Conservation (phyloP, 2,888 invertebrate genomes). For the Lysandra bellargus region DNA sequence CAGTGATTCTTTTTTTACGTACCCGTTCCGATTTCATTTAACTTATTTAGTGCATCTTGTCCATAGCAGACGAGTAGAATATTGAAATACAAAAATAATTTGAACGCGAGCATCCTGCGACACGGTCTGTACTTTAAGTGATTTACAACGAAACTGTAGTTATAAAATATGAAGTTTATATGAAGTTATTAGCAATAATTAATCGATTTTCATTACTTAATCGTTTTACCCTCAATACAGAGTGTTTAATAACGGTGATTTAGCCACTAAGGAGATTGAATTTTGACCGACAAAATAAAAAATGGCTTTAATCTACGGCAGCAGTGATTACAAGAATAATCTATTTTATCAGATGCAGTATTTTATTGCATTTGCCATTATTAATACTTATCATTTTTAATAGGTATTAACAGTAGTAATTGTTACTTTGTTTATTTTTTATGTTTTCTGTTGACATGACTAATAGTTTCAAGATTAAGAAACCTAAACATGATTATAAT, state of each 20-base stretch:
- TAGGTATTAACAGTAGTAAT: too few species aligned
- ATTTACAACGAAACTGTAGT: slow-evolving; percentile 1
- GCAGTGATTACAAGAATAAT: not conserved
- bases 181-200: not conserved
- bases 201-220: slow-evolving; percentile 14
- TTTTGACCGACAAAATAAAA: not conserved
- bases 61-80: slow-evolving; percentile 12
- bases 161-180: slow-evolving; percentile 12
- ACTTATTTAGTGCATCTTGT: not conserved
- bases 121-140: not conserved
- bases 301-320: not conserved
- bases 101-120: slow-evolving; percentile 15
- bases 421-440: too few species aligned
- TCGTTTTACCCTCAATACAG: not conserved
- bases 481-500: too few species aligned
- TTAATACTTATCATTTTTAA: too few species aligned
- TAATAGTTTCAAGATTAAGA: too few species aligned
- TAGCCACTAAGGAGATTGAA: not conserved
- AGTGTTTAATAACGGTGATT: not conserved
- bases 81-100: slow-evolving; percentile 20
- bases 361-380: too few species aligned
- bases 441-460: too few species aligned
- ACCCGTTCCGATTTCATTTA: not conserved
- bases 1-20: not conserved
- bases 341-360: not conserved